Conservation (phyloP, 2,797 vertebrate genomes). For the Myotis planiceps region DNA sequence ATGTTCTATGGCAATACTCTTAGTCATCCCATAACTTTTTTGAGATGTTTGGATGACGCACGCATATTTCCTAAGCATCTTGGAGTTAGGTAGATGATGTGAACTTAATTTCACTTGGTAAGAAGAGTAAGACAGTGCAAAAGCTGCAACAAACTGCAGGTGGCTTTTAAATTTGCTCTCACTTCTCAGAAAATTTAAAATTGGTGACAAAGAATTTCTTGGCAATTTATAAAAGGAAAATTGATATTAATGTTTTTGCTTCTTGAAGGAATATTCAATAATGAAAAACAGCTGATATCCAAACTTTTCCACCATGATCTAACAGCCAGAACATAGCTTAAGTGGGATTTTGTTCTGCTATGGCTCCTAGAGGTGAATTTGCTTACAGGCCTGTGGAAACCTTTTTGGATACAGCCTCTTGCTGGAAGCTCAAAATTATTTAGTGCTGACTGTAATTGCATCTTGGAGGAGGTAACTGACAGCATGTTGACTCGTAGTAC, state of each 20-base stretch:
- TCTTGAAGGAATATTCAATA: constrained; percentile 39
- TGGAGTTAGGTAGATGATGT: background rate
- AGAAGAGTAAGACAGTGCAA: background rate
- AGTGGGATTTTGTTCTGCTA: constrained; percentile 34
- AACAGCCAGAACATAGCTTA: constrained; percentile 45
- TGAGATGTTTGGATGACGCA: background rate
- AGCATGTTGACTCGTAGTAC: constrained; percentile 82
- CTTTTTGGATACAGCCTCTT: constrained; percentile 75
- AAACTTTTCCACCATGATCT: constrained; percentile 27
- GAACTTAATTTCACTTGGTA: background rate
- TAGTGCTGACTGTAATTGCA: constrained; percentile 83
- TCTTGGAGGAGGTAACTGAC: constrained; percentile 82
- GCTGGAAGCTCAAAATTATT: constrained; percentile 78
- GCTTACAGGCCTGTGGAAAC: constrained; percentile 64
- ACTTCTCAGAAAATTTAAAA: constrained; percentile 44
- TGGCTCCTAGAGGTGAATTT: constrained; percentile 67
- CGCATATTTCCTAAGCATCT: background rate
- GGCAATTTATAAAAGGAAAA: background rate
- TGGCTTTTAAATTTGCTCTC: background rate
- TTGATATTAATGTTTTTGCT: constrained; percentile 35
- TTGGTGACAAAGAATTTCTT: constrained; percentile 50
- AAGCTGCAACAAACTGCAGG: background rate
- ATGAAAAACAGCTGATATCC: constrained; percentile 21
- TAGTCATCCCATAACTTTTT: background rate
- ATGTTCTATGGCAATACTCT: background rate